phyloP scores from a whole-genome alignment of 2,113 vertebrate genomes.

The Thymallus thymallus region DNA sequence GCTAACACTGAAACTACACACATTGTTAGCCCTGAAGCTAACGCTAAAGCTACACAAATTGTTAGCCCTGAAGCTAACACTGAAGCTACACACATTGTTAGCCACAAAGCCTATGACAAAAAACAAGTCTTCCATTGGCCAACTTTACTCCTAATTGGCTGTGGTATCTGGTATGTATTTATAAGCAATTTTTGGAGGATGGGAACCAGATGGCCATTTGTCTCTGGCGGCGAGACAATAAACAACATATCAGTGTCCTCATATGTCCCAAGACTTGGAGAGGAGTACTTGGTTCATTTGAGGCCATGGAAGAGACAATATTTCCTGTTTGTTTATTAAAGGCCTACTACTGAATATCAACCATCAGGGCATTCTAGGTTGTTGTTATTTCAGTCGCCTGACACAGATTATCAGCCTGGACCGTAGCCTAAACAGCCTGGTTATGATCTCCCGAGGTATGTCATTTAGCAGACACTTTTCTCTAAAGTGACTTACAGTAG shows the following conservation, averaged over 20 bases:
- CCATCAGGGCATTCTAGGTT: too few species aligned
- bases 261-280: background rate
- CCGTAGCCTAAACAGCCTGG: too few species aligned
- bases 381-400: too few species aligned
- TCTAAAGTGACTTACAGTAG: too few species aligned
- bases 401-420: too few species aligned
- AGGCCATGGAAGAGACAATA: background rate
- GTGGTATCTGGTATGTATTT: background rate
- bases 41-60: too few species aligned
- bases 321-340: background rate
- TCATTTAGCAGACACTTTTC: too few species aligned
- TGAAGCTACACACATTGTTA: too few species aligned
- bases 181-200: background rate
- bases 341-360: background rate
- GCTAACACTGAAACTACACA: background rate
- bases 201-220: conserved; percentile 4
- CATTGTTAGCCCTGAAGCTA: background rate
- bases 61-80: too few species aligned
- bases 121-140: background rate
- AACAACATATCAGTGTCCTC: background rate
- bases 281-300: background rate
- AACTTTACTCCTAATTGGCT: conserved; percentile 3
- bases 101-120: background rate
- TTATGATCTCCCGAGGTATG: too few species aligned
- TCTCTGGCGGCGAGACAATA: background rate